These are phyloP conservation scores for Lycodopsis pacificus DNA, from an alignment of 2,797 vertebrate genomes.

Conservation along the genomic window DNA sequence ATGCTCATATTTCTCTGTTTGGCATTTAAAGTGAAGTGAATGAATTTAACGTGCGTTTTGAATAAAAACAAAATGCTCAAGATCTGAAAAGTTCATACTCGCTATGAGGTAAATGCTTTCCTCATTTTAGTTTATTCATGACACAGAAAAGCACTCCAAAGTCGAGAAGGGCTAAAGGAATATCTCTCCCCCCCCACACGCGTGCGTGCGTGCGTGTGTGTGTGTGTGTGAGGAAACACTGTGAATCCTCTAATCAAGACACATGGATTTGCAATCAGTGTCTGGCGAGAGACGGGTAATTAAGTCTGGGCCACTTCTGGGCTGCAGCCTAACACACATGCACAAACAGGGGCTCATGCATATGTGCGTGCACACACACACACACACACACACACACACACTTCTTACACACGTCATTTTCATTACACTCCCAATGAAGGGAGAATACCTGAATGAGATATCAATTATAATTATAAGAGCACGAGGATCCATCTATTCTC, in stretches of 20 bases:
- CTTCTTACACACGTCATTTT: conserved; percentile 7
- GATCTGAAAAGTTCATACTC: conserved; percentile 1
- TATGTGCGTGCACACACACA: background rate
- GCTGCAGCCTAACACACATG: conserved; percentile 32
- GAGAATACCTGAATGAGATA: conserved; percentile 67
- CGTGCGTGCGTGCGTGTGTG: background rate
- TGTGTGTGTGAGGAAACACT: conserved; percentile 42
- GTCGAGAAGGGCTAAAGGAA: conserved; percentile 41
- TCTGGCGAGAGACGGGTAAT: conserved; percentile 77
- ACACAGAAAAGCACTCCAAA: conserved; percentile 48
- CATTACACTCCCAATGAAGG: conserved; percentile 53
- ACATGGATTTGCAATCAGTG: conserved; percentile 82
- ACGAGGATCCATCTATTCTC: conserved; percentile 32
- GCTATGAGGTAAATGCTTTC: conserved; percentile 13
- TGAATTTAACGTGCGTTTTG: conserved; percentile 6
- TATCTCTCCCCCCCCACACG: conserved; percentile 9
- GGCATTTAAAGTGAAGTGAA: background rate
- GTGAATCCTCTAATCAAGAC: conserved; percentile 81
- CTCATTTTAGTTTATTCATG: conserved; percentile 28
- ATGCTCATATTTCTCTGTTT: conserved; percentile 1
- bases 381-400: background rate
- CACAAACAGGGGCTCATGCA: background rate
- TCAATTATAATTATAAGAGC: conserved; percentile 64
- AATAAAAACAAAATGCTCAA: conserved; percentile 1
- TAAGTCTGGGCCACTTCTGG: conserved; percentile 76